Evolutionary conservation across 2,797 vertebrate genomes (phyloP).

Genomic region (Emydoidea blandingii): DNA sequence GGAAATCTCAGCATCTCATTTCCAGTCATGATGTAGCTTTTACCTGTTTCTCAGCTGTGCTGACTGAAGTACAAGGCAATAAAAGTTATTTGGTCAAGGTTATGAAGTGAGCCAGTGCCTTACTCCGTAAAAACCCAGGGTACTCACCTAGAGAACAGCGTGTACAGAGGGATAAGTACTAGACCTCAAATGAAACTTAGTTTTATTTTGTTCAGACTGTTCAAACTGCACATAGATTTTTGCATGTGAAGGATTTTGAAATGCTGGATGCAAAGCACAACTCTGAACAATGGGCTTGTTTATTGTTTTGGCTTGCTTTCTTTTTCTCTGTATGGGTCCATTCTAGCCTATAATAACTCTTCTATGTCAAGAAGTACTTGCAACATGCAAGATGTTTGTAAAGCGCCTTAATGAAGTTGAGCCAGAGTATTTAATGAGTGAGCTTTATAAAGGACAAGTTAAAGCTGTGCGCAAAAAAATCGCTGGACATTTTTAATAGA

Average conservation of each 20-base stretch:
- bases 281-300: conserved; percentile 2
- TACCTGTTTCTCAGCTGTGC: background rate
- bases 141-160: background rate
- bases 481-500: background rate
- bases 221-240: background rate
- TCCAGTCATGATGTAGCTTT: background rate
- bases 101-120: background rate
- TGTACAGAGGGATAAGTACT: background rate
- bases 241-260: conserved; percentile 5
- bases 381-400: background rate
- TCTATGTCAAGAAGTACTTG: background rate
- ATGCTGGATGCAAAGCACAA: conserved; percentile 14
- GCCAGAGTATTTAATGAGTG: background rate
- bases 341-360: background rate
- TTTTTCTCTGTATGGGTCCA: background rate
- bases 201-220: background rate
- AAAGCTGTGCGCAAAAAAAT: background rate
- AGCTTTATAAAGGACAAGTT: background rate
- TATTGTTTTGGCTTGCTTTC: conserved; percentile 34
- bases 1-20: background rate
- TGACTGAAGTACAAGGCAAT: background rate
- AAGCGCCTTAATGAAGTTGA: background rate
- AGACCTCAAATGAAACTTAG: background rate
- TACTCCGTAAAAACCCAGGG: background rate
- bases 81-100: background rate